These are phyloP conservation scores for Amiota minor DNA, from an alignment of 2,888 invertebrate genomes.

Conservation along the genomic window DNA sequence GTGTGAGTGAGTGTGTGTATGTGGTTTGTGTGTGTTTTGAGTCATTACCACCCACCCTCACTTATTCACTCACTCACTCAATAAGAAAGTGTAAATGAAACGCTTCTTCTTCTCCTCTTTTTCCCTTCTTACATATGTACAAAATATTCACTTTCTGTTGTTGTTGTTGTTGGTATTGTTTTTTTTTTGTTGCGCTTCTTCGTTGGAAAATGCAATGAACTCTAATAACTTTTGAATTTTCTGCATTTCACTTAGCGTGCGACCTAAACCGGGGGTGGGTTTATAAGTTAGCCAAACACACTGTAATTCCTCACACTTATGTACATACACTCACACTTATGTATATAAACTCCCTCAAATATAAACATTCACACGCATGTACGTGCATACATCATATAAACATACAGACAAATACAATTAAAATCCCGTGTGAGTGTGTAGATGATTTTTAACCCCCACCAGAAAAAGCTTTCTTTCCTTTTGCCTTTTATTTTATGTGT, in stretches of 20 bases:
- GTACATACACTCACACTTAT: slow-evolving; percentile 19
- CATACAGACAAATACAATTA: slow-evolving; percentile 31
- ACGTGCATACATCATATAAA: slow-evolving; percentile 41
- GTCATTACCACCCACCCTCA: slow-evolving; percentile 66
- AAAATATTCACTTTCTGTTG: slow-evolving; percentile 40
- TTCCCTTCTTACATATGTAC: not conserved
- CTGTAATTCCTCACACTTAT: too few species aligned
- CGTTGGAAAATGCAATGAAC: slow-evolving; percentile 71
- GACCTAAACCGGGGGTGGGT: slow-evolving; percentile 53
- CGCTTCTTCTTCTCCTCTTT: slow-evolving; percentile 45
- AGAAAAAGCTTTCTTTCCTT: slow-evolving; percentile 23
- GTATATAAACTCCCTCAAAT: slow-evolving; percentile 19
- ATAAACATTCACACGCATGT: slow-evolving; percentile 34
- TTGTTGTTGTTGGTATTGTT: slow-evolving; percentile 52
- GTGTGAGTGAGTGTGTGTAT: slow-evolving; percentile 35
- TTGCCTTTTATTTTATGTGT: slow-evolving; percentile 51
- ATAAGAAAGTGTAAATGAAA: slow-evolving; percentile 49
- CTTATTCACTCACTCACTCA: slow-evolving; percentile 16
- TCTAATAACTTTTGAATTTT: slow-evolving; percentile 69
- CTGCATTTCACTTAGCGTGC: slow-evolving; percentile 62
- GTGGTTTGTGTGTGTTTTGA: slow-evolving; percentile 56
- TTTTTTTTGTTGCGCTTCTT: slow-evolving; percentile 45
- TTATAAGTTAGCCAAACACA: slow-evolving; percentile 56
- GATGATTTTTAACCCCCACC: slow-evolving; percentile 63
- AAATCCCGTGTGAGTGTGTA: slow-evolving; percentile 42